Conservation (phyloP, 2,797 vertebrate species). For the Lithobates sylvaticus region DNA sequence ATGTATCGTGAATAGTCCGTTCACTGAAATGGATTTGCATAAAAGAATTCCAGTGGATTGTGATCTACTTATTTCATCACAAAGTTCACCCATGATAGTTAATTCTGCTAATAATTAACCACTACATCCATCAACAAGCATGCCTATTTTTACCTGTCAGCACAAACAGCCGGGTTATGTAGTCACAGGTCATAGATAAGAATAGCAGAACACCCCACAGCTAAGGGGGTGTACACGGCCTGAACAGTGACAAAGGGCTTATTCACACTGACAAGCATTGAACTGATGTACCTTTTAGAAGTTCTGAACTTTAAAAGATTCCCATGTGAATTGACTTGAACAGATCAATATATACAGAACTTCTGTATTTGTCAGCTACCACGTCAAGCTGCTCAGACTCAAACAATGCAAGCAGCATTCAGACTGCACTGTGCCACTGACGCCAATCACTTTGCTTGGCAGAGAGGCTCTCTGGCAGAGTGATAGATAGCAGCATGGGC, state of each 20-base stretch:
- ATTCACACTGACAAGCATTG: too few species aligned
- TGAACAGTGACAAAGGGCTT: not conserved
- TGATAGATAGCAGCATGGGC: too few species aligned
- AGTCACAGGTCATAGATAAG: not conserved
- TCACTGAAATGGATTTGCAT: not conserved
- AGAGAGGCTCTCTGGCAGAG: too few species aligned
- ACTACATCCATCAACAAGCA: not conserved
- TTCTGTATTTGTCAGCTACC: too few species aligned
- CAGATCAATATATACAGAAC: too few species aligned
- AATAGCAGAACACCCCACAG: not conserved
- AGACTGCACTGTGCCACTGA: too few species aligned
- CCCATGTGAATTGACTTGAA: too few species aligned
- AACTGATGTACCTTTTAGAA: too few species aligned
- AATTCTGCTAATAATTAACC: not conserved
- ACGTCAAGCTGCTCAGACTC: too few species aligned
- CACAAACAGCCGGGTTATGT: not conserved
- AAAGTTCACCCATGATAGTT: not conserved
- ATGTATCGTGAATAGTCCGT: not conserved
- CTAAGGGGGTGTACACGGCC: not conserved
- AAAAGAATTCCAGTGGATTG: not conserved
- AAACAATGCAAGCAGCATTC: too few species aligned
- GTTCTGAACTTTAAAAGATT: too few species aligned
- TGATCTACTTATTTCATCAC: not conserved
- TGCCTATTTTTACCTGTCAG: not conserved
- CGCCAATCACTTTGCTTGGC: too few species aligned